Base-by-base conservation (phyloP, 37 sponge, comb jelly and placozoan species). In the Beroe ovata region DNA sequence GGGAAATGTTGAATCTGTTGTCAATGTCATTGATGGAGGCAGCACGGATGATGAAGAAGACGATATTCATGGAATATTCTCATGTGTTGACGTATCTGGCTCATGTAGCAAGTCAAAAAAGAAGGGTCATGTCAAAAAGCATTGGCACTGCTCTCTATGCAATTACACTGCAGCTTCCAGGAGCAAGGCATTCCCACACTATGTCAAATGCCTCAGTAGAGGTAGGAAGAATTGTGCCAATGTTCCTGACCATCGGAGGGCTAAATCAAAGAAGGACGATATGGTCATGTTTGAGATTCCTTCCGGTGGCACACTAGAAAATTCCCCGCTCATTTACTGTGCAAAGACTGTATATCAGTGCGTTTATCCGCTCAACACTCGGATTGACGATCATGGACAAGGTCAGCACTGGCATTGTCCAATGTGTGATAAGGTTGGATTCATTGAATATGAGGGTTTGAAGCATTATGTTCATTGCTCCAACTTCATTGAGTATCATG, bases 121-220 rank as follows among this genome's bases (percentile, higher is more conserved):
- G 36, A 66, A 66, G 35, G 25, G 69, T 33, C 54, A 47, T 47
- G 30, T 66, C 69, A 66, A 77, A 26, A 77, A 77, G 41, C 84
- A 77, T 26, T 77, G 84, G 84, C 84, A 77, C 41, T 77, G 84
- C 47, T 77, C 84, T 36, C 38, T 77, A 25, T 77, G 84, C 47
- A 42, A 42, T 39, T 77, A 42, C 28, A 36, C 38, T 33, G 84
- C 36, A 32, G 21, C 84, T 6, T 42, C 84, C 28, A 77, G 33
- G 47, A 77, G 84, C 26, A 77, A 39, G 23, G 84, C 84, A 21
- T 77, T 42, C 20, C 36, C 26, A 3, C 84, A 77, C 25, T 42
- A 77, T 77, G 42, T 77, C 22, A 42, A 39, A 19, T 77, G 84
- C 38, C n/a, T 77, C 22, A 77, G 54, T 21, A 37, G 38, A 42